A percentile compares a stretch with the other conserved stretches of the same genome.
phyloP scores from a whole-genome alignment of 2,113 vertebrate genomes.

The Galeopterus variegatus region DNA sequence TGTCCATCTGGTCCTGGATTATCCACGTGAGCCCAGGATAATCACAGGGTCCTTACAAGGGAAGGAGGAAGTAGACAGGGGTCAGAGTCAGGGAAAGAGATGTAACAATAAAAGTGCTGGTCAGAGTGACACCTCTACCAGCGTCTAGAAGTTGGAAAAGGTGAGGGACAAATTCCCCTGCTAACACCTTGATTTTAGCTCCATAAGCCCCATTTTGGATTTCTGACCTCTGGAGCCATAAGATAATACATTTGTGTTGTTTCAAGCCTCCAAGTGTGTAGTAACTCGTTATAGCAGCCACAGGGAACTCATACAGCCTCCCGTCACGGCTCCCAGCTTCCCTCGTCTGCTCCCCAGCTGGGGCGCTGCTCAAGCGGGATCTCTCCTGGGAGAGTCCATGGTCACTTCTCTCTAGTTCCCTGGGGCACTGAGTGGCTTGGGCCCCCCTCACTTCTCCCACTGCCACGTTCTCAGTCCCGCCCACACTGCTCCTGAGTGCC shows the following conservation, averaged over 20 bases:
- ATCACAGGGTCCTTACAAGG: background rate
- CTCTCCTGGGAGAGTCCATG: fast-evolving
- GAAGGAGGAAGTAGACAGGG: background rate
- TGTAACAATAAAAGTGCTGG: fast-evolving
- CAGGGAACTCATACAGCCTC: background rate
- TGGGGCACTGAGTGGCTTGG: fast-evolving
- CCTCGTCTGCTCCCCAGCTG: background rate
- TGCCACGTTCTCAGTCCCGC: fast-evolving
- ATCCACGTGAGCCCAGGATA: fast-evolving
- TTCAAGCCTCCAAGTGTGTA: background rate
- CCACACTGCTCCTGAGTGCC: no score
- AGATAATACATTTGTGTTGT: fast-evolving
- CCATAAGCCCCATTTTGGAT: fast-evolving
- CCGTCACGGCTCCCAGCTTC: no score
- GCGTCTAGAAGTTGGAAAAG: background rate
- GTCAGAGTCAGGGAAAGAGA: no score
- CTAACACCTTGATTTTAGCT: background rate
- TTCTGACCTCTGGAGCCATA: fast-evolving
- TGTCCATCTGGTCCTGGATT: background rate
- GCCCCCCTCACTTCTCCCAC: background rate
- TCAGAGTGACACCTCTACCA: fast-evolving
- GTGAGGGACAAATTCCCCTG: fast-evolving
- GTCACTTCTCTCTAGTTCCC: background rate
- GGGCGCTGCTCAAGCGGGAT: fast-evolving
- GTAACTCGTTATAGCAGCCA: background rate